Conservation (phyloP, 2,888 invertebrate species). For the Polia nebulosa region DNA sequence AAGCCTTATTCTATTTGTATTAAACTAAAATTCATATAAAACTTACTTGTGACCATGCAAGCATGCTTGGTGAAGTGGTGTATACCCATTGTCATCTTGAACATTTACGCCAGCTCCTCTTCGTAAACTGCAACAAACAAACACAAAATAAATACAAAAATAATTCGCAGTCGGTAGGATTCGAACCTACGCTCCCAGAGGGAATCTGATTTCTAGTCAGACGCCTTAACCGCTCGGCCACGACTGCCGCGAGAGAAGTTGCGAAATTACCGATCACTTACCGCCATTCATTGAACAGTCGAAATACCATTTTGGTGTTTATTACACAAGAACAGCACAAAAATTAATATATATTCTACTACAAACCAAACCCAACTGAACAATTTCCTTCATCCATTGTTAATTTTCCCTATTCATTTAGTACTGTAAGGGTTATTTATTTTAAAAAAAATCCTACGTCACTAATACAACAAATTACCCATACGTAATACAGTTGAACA, state of each 20-base stretch:
- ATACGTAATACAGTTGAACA: neutral
- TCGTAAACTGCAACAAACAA: conserved; percentile 93
- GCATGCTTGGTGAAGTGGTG: conserved; percentile 98
- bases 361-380: neutral
- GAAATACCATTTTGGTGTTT: conserved; percentile 18
- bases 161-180: conserved; percentile 95
- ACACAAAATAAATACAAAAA: conserved; percentile 64
- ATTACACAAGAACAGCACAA: neutral
- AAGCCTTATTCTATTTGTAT: neutral
- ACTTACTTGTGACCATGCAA: conserved; percentile 97
- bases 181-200: conserved; percentile 98
- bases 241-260: conserved; percentile 90
- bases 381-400: neutral
- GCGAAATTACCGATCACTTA: conserved; percentile 67
- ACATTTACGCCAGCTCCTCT: conserved; percentile 98
- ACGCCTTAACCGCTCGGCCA: conserved; percentile 97
- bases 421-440: too few relatives aligned
- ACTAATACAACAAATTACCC: neutral
- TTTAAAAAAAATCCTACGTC: conserved; percentile 3
- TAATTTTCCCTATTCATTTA: conserved; percentile 12
- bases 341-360: neutral
- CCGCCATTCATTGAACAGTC: neutral
- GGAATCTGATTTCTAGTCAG: conserved; percentile 97
- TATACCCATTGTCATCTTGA: conserved; percentile 98
- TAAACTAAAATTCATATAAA: neutral